These are phyloP conservation scores for Sthenelais limicola DNA, from an alignment of 2,888 invertebrate species.

Conservation along the genomic window DNA sequence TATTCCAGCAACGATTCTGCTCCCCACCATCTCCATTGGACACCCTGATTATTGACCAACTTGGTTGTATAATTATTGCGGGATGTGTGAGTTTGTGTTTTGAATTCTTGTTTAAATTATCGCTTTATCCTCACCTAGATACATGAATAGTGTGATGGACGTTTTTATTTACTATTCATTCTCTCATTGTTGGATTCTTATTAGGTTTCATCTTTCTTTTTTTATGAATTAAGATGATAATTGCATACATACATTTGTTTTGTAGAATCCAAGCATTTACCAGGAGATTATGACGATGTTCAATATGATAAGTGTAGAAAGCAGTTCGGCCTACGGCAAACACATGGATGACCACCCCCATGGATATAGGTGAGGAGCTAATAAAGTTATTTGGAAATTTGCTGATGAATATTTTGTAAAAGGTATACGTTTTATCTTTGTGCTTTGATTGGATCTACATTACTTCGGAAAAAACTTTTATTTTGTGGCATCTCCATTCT, in stretches of 20 bases:
- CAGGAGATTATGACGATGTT: slow-evolving; percentile 99
- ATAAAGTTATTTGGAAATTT: no score
- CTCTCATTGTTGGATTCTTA: not conserved
- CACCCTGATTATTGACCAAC: slow-evolving; percentile 94
- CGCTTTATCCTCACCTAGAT: not conserved
- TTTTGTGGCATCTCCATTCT: no score
- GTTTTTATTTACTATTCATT: not conserved
- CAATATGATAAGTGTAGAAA: slow-evolving; percentile 93
- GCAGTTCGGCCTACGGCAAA: slow-evolving; percentile 76
- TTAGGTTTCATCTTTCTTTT: no score
- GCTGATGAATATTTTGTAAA: no score
- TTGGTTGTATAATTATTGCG: slow-evolving; percentile 98
- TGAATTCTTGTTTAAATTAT: not conserved
- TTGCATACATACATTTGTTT: not conserved
- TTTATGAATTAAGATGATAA: not conserved
- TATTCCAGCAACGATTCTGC: slow-evolving; percentile 95
- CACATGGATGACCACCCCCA: slow-evolving; percentile 62
- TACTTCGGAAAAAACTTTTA: no score
- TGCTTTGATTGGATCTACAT: no score
- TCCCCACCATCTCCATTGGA: slow-evolving; percentile 93
- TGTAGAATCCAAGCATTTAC: slow-evolving; percentile 77
- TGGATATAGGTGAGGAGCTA: slow-evolving; percentile 71
- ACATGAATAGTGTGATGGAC: not conserved
- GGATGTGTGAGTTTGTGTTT: slow-evolving; percentile 71
- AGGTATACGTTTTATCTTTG: no score